These are phyloP conservation scores for Corythaixoides concolor DNA, from an alignment of 2,113 vertebrate genomes.

Conservation along the genomic window DNA sequence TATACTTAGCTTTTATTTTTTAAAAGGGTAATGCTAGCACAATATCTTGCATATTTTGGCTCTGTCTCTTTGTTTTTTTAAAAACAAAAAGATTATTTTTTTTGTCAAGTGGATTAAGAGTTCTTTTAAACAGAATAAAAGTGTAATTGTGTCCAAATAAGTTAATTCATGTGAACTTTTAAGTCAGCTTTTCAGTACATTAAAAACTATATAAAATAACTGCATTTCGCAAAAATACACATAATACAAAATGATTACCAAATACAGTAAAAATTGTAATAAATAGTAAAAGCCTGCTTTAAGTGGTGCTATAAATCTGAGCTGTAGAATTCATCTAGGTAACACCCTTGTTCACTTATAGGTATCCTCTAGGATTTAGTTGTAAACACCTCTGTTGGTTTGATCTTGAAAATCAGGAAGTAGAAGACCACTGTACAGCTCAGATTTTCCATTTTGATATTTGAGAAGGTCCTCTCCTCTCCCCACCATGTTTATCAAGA, in stretches of 20 bases:
- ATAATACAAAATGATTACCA: not conserved
- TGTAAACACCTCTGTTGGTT: not conserved
- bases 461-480: not conserved
- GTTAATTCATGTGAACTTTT: not conserved
- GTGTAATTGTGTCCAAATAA: slow-evolving; percentile 3
- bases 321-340: not conserved
- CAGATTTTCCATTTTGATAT: not conserved
- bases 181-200: not conserved
- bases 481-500: not conserved
- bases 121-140: slow-evolving; percentile 29
- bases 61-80: not conserved
- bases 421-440: not conserved
- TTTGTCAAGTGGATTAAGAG: not conserved
- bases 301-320: not conserved
- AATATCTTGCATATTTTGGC: slow-evolving; percentile 36
- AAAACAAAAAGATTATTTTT: not conserved
- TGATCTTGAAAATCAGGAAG: not conserved
- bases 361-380: not conserved
- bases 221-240: not conserved
- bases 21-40: not conserved
- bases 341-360: not conserved
- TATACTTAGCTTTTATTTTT: slow-evolving; percentile 20
- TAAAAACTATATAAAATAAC: not conserved
- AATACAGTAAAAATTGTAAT: not conserved
- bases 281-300: not conserved